Conservation (phyloP, 1,140 invertebrate species). For the Helicoverpa armigera region DNA sequence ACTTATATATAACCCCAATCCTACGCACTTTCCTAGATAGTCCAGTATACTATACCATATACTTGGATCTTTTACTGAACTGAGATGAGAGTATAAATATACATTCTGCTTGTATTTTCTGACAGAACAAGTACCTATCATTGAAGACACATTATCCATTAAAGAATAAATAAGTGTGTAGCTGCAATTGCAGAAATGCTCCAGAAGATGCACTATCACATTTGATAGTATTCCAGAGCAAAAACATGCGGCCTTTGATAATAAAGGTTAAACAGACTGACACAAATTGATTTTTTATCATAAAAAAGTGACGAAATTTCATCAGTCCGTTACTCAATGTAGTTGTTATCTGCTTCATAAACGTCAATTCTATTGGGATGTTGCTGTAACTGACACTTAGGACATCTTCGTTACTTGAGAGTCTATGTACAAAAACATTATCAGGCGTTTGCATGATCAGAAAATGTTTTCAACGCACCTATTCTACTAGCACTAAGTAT, state of each 20-base stretch:
- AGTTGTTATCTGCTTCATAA: conserved; percentile 71
- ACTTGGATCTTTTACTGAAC: too few species aligned
- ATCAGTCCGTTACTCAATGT: conserved; percentile 64
- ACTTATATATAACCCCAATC: too few species aligned
- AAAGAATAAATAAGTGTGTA: too few species aligned
- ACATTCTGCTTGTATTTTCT: too few species aligned
- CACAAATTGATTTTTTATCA: conserved; percentile 83
- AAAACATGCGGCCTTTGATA: conserved; percentile 67
- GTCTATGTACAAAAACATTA: not conserved
- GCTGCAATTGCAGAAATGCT: not conserved
- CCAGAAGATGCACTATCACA: conserved; percentile 24
- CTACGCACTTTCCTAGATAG: too few species aligned
- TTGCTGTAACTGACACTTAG: conserved; percentile 11
- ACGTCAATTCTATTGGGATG: conserved; percentile 66
- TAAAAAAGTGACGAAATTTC: conserved; percentile 69
- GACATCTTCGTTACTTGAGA: not conserved
- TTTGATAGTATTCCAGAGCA: conserved; percentile 56
- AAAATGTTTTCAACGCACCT: too few species aligned
- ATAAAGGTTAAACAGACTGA: conserved; percentile 74
- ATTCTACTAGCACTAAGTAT: too few species aligned
- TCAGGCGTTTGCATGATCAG: not conserved
- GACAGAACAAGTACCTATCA: too few species aligned
- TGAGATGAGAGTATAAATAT: too few species aligned
- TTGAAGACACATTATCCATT: too few species aligned
- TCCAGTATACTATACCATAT: too few species aligned